Base-by-base conservation (phyloP, 2,113 vertebrate genomes). In the Empidonax alnorum region DNA sequence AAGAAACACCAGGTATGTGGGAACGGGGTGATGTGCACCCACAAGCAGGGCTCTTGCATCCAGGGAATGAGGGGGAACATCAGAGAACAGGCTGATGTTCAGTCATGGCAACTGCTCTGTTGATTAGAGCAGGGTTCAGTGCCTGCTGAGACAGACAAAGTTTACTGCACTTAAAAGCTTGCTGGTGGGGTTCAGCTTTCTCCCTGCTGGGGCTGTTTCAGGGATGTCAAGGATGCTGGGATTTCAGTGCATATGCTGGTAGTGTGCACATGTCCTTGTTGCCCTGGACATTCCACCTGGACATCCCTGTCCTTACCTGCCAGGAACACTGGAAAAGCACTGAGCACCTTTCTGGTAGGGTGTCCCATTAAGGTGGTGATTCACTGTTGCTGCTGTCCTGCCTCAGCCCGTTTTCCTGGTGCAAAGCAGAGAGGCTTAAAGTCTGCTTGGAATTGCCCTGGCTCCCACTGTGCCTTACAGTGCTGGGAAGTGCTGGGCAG, bases 1-100 rank as follows among this genome's bases (percentile, higher is more conserved):
- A 98, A 96, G 41, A 97, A 97, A 21, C 96, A 86, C 41, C 98
- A 98, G 99, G 99, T 99, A 97, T 0, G 97, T 97, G 78, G 46
- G 21, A 66, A 66, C 0, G 0, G 5, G 62, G 2, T 46, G 9
- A 0, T 0, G 9, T 2, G 5, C 6, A 4, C 6, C 12, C 35
- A 22, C 33, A 8, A 28, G 47, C 2, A 1, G 37, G n/a, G 50
- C 52, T 25, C 59, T 46, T 1, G 7, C 63, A 39, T 16, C 30
- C 55, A 31, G 65, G 68, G 39, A 49, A 5, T 3, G 12, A 12
- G 24, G 28, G 14, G 2, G 14, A 12, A 10, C 37, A 23, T 46
- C 1, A 0, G 71, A 35, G n/a, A 35, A 6, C 27, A 37, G 52
- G 31, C 20, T 50, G 41, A 9, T 20, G 7, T 13, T 71, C 18